Percentiles rank a stretch among this genome's conserved stretches.
phyloP scores from a whole-genome alignment of 1,140 invertebrate genomes.

The Papilio machaon region DNA sequence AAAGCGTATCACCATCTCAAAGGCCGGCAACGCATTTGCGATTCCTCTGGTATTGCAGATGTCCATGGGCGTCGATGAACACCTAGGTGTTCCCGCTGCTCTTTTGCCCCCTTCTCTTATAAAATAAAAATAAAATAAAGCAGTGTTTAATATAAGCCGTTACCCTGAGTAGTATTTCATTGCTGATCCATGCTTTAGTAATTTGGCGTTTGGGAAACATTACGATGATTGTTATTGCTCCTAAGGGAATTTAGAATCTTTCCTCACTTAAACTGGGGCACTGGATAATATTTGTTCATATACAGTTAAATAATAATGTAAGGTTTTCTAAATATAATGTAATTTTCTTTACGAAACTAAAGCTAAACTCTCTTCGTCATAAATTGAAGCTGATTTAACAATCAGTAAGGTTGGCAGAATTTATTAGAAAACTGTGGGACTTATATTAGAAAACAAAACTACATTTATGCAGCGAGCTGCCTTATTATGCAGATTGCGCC shows the following conservation, averaged over 20 bases:
- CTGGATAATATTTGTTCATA: background rate
- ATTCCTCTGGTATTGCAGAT: no score
- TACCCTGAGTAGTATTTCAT: slow-evolving; percentile 3
- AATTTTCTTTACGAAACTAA: no score
- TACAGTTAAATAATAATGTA: background rate
- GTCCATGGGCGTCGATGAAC: no score
- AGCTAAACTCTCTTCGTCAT: background rate
- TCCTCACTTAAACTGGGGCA: background rate
- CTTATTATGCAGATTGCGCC: slow-evolving; percentile 14
- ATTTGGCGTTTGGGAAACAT: slow-evolving; percentile 6
- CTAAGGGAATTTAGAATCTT: background rate
- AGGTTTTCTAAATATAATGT: no score
- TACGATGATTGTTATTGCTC: slow-evolving; percentile 10
- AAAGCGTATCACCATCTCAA: no score
- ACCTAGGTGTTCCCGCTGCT: no score
- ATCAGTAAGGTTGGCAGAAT: background rate
- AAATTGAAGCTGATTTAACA: background rate
- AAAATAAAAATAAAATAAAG: no score
- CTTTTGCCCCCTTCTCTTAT: no score
- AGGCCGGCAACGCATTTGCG: no score
- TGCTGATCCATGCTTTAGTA: slow-evolving; percentile 8
- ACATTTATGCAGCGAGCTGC: background rate
- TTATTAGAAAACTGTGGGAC: background rate
- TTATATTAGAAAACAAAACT: background rate
- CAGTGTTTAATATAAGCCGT: no score